Percentiles rank a stretch among this genome's conserved stretches.
These are phyloP conservation scores for Leptinotarsa rubiginosa DNA, from an alignment of 2,888 invertebrate genomes.

Conservation along the genomic window DNA sequence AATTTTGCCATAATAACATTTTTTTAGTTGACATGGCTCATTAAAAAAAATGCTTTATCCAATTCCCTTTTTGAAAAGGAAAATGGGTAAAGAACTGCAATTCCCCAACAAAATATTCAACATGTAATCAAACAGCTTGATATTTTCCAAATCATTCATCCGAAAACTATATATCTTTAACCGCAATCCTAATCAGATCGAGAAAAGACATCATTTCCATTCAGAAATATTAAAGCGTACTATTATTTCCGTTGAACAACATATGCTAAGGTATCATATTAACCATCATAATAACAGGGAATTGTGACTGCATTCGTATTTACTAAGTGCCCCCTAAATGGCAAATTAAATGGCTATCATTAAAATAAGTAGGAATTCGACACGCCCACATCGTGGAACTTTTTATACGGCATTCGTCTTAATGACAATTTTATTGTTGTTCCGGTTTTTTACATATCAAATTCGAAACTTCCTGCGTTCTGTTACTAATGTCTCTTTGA, in stretches of 20 bases:
- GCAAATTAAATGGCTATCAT: conserved; percentile 45
- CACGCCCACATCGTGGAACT: conserved; percentile 29
- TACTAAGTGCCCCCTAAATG: conserved; percentile 40
- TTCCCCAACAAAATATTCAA: not conserved
- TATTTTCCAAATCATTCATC: not conserved
- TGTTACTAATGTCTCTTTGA: conserved; percentile 33
- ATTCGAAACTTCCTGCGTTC: conserved; percentile 31
- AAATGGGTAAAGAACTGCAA: not conserved
- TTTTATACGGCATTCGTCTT: conserved; percentile 25
- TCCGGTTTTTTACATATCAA: conserved; percentile 27
- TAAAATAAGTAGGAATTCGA: conserved; percentile 32
- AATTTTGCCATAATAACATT: too few species aligned
- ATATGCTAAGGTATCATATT: conserved; percentile 21
- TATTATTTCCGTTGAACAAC: conserved; percentile 12
- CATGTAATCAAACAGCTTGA: not conserved
- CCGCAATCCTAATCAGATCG: conserved; percentile 15
- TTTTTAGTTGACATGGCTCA: too few species aligned
- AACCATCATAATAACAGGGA: conserved; percentile 33
- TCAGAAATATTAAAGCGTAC: conserved; percentile 20
- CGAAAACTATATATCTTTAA: not conserved
- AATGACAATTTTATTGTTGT: conserved; percentile 39
- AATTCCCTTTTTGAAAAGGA: too few species aligned
- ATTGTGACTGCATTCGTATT: conserved; percentile 34
- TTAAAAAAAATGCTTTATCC: too few species aligned
- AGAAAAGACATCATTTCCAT: conserved; percentile 14